Percentiles rank a stretch among this genome's conserved stretches.
Evolutionary conservation across 2,113 vertebrate genomes (phyloP).

Genomic region (Lontra canadensis): DNA sequence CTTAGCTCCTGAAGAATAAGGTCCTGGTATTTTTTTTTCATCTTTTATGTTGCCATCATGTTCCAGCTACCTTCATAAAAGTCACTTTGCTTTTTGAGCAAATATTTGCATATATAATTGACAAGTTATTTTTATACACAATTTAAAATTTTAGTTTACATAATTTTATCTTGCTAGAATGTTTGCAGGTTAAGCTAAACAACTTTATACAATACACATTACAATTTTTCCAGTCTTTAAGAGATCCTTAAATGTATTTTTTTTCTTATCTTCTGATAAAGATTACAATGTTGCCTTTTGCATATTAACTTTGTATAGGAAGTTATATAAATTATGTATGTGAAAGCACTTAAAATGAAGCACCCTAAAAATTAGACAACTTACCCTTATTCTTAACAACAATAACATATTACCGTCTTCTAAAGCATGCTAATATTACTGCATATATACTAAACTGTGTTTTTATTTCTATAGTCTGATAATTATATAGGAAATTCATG

Average conservation of each 20-base stretch:
- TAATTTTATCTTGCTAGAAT: background rate
- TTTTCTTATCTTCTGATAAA: background rate
- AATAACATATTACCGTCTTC: background rate
- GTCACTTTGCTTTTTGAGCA: background rate
- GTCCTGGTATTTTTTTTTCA: background rate
- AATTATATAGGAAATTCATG: background rate
- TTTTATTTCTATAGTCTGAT: background rate
- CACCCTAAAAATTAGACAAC: background rate
- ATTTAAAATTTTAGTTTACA: background rate
- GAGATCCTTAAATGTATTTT: background rate
- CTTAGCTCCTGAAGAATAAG: background rate
- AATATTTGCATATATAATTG: background rate
- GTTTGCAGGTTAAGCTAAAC: background rate
- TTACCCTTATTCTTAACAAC: background rate
- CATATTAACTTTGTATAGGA: background rate
- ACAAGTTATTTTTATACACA: background rate
- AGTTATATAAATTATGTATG: background rate
- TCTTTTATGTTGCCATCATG: background rate
- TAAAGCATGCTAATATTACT: background rate
- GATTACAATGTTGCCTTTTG: background rate
- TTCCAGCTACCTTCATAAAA: background rate
- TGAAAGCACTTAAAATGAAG: background rate
- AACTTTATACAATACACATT: background rate
- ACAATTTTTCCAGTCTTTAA: background rate
- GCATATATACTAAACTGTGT: background rate